Evolutionary conservation across 2,888 invertebrate genomes (phyloP), one percentile per base, ranked within the genome.

Genomic region (Metellina segmentata): DNA sequence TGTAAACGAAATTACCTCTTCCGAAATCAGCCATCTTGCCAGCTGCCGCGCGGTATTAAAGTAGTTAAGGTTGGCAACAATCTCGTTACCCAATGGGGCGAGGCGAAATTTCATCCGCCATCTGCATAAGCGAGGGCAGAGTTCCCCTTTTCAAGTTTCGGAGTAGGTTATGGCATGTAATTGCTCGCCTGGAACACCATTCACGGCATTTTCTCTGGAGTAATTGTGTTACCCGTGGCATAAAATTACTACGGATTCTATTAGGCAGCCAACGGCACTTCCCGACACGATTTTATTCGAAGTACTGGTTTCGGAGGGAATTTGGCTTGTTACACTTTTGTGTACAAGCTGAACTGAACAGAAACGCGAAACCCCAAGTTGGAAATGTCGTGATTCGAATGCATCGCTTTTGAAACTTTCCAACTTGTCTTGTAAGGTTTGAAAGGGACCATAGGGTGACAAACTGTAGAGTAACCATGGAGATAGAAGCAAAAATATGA

Each of bases 1-100:
- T 61, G 61, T 61, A 61, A 61, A 61, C 61, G 61, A 61, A 61
- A 61, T 61, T 61, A 61, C 61, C 61, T 16, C 61, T 34, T 34
- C 34, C 34, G 34, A 34, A 34, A 34, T 34, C 34, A 34, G 34
- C 34, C 34, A 34, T 34, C 34, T 34, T 16, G 61, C 61, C 79
- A 72, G 72, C 79, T 61, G 13, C 20, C 49, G 51, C 34, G 34
- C 48, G 34, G 13, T 34, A 79, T 79, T 79, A 79, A 79, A 20
- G 79, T 79, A 79, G 79, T 79, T 79, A 79, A 79, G 79, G 34
- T 7, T 20, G 16, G 61, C 79, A 34, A 61, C 61, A 79, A 79
- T 79, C 79, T 61, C 79, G 79, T 79, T 79, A 79, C 6, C 79
- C 79, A 61, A 79, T 79, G 79, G 61, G 11, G 79, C 61, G 61